Conservation (phyloP, 2,797 vertebrate genomes). For the Gymnopithys bicolor region DNA sequence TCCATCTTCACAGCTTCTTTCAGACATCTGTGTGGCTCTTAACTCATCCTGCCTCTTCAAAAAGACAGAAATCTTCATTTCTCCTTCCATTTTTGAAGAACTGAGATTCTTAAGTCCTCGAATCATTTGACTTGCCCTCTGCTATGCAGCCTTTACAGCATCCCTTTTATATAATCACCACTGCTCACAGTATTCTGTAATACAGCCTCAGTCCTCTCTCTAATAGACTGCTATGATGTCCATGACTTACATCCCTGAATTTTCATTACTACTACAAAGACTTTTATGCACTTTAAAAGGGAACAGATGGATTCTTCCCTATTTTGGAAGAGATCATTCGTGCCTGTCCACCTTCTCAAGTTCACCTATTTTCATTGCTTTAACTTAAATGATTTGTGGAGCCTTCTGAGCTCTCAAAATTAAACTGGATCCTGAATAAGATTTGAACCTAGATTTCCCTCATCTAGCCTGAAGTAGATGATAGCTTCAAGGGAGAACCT, state of each 20-base stretch:
- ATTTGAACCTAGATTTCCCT: constrained; percentile 68
- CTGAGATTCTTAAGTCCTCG: constrained; percentile 47
- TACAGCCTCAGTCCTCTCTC: constrained; percentile 40
- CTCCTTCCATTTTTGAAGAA: constrained; percentile 36
- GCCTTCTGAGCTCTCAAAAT: constrained; percentile 66
- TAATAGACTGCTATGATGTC: constrained; percentile 66
- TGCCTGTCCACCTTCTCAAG: constrained; percentile 69
- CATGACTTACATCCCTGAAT: constrained; percentile 70
- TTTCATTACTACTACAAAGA: constrained; percentile 69
- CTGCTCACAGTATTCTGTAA: constrained; percentile 51
- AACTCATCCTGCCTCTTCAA: constrained; percentile 23
- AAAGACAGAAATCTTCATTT: constrained; percentile 53
- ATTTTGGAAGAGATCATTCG: constrained; percentile 61
- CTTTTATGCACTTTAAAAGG: constrained; percentile 61
- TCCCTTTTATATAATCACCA: constrained; percentile 55
- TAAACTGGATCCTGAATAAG: constrained; percentile 57
- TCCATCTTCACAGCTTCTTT: not conserved
- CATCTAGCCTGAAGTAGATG: constrained; percentile 52
- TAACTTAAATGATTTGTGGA: constrained; percentile 69
- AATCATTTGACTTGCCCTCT: constrained; percentile 55
- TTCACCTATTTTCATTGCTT: constrained; percentile 70
- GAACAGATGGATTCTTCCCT: constrained; percentile 68
- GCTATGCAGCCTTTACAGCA: constrained; percentile 47
- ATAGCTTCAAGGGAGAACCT: constrained; percentile 57
- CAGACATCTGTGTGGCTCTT: not conserved